A percentile compares a stretch with the other conserved stretches of the same genome.
Conservation (phyloP, 2,888 invertebrate species). For the Bellardia bayeri region DNA sequence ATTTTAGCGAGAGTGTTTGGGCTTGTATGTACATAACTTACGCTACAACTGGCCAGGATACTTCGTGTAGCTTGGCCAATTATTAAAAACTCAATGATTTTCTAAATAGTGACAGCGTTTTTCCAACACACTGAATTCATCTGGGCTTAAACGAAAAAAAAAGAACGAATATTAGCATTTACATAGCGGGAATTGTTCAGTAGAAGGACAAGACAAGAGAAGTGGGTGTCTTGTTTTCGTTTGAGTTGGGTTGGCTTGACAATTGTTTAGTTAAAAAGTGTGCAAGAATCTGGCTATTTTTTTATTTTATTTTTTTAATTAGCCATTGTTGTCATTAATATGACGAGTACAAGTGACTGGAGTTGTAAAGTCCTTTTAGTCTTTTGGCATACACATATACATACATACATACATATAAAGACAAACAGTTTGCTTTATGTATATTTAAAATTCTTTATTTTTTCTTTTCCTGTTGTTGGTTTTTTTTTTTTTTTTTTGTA, state of each 20-base stretch:
- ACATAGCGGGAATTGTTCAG: not conserved
- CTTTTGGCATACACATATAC: conserved; percentile 4
- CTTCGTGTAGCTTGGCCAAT: conserved; percentile 60
- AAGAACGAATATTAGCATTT: not conserved
- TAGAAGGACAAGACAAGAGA: not conserved
- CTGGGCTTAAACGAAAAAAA: conserved; percentile 6
- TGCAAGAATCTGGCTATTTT: conserved; percentile 1
- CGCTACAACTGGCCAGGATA: conserved; percentile 34
- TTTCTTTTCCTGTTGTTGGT: not conserved
- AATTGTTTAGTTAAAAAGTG: conserved; percentile 24
- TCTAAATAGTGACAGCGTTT: conserved; percentile 71
- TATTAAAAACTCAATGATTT: conserved; percentile 72
- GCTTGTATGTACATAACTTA: not conserved
- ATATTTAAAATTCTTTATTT: conserved; percentile 12
- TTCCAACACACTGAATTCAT: conserved; percentile 63
- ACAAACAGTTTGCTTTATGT: conserved; percentile 4
- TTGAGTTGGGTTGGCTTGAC: not conserved
- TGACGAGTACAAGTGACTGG: conserved; percentile 67
- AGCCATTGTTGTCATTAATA: conserved; percentile 73
- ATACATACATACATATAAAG: no score
- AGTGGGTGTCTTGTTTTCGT: not conserved
- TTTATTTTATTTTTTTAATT: conserved; percentile 59
- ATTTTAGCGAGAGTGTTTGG: conserved; percentile 12
- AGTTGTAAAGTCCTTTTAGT: conserved; percentile 59
- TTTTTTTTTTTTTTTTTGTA: conserved; percentile 30